phyloP scores from a whole-genome alignment of 2,797 vertebrate species.

The Syngnathus acus region DNA sequence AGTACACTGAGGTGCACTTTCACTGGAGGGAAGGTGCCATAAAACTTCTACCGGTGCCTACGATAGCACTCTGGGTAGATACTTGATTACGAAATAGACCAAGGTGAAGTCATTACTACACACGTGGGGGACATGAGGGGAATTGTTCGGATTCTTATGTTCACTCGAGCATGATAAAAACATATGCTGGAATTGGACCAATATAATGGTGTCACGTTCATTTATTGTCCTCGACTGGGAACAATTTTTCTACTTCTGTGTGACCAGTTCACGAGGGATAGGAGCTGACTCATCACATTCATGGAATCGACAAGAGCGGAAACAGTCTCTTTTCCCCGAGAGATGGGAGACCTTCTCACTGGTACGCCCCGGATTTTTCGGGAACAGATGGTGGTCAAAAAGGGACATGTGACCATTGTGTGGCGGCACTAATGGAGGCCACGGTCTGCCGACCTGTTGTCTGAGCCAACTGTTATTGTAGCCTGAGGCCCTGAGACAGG shows the following conservation, averaged over 20 bases:
- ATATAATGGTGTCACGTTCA: neutral
- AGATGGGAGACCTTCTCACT: slow-evolving; percentile 9
- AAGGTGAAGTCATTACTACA: neutral
- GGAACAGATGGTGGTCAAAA: slow-evolving; percentile 52
- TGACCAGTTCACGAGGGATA: neutral
- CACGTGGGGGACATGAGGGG: neutral
- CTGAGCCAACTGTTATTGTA: slow-evolving; percentile 47
- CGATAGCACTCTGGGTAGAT: neutral
- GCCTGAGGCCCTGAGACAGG: slow-evolving; percentile 29
- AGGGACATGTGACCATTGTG: slow-evolving; percentile 38
- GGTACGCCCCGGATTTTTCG: slow-evolving; percentile 16
- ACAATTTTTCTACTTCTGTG: neutral
- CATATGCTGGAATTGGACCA: neutral
- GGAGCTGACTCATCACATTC: neutral
- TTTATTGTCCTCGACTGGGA: neutral
- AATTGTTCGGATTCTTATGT: neutral
- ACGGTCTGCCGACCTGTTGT: slow-evolving; percentile 44
- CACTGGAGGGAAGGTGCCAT: neutral
- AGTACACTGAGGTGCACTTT: neutral
- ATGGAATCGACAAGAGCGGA: neutral
- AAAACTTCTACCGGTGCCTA: neutral
- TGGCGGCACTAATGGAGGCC: slow-evolving; percentile 52
- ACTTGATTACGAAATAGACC: neutral
- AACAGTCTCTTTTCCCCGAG: neutral
- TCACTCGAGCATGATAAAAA: neutral